phyloP scores from a whole-genome alignment of 2,888 invertebrate genomes.

The Eristalis tenax region DNA sequence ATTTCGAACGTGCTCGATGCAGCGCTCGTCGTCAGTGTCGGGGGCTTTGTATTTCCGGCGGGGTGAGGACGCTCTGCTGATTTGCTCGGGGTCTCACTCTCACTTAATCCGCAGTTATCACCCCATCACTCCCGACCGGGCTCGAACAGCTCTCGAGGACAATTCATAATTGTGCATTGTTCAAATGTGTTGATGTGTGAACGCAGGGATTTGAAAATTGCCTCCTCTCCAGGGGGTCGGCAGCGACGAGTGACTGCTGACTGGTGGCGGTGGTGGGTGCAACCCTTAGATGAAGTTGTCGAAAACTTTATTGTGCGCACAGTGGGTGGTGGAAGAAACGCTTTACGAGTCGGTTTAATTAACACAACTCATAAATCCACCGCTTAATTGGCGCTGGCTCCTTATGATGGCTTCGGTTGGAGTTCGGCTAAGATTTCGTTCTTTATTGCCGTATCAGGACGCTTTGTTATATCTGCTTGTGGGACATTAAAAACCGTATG shows the following conservation, averaged over 20 bases:
- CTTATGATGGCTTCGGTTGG: background rate
- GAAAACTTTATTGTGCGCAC: slow-evolving; percentile 27
- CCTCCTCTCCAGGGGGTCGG: slow-evolving; percentile 25
- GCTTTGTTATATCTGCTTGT: background rate
- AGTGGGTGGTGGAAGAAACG: slow-evolving; percentile 1
- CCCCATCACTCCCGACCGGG: background rate
- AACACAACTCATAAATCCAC: background rate
- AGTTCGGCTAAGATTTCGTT: background rate
- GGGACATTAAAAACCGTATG: background rate
- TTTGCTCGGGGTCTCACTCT: slow-evolving; percentile 36
- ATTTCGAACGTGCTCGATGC: slow-evolving; percentile 27
- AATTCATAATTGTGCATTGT: slow-evolving; percentile 69
- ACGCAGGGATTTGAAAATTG: slow-evolving; percentile 59
- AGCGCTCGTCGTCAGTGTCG: background rate
- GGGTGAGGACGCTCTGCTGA: slow-evolving; percentile 56
- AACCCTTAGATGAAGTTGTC: slow-evolving; percentile 45
- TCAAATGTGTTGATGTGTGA: slow-evolving; percentile 71
- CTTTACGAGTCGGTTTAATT: background rate
- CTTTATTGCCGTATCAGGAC: background rate
- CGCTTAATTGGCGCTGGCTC: slow-evolving; percentile 6
- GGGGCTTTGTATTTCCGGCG: slow-evolving; percentile 16
- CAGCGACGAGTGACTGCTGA: background rate
- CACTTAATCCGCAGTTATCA: slow-evolving; percentile 56
- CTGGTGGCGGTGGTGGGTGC: background rate
- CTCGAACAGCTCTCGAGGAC: slow-evolving; percentile 20